These are phyloP conservation scores for Dinomys branickii DNA, from an alignment of 2,113 vertebrate species.

Conservation along the genomic window DNA sequence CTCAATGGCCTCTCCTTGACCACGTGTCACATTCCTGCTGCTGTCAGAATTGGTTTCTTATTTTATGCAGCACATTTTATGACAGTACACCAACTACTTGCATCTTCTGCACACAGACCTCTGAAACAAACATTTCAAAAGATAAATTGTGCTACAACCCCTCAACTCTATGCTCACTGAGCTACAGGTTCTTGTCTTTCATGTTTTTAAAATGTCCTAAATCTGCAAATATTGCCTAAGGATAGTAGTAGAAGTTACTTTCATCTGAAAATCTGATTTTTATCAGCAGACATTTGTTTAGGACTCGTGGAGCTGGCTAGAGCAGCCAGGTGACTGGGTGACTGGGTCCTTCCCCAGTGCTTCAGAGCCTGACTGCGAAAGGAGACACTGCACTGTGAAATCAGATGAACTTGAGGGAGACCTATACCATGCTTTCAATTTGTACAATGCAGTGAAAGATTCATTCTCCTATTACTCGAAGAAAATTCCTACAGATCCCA, in stretches of 20 bases:
- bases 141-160: not conserved
- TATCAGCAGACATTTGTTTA: not conserved
- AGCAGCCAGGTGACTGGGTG: fast-evolving
- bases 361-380: fast-evolving
- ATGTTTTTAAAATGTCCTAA: not conserved
- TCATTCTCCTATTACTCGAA: no score
- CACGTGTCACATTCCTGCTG: fast-evolving
- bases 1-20: not conserved
- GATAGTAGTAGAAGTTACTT: not conserved
- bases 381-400: fast-evolving
- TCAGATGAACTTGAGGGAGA: fast-evolving
- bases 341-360: fast-evolving
- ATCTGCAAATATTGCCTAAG: not conserved
- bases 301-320: not conserved
- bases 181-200: not conserved
- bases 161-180: not conserved
- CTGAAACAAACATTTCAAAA: not conserved
- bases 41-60: not conserved
- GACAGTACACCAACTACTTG: not conserved
- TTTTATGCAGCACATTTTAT: not conserved
- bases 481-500: fast-evolving
- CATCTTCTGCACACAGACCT: not conserved
- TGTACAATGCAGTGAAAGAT: fast-evolving
- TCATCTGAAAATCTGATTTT: not conserved
- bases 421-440: fast-evolving